Percentiles rank a stretch among this genome's conserved stretches.
phyloP scores from a whole-genome alignment of 2,797 vertebrate species.

The Parauchenoglanis punctatus region DNA sequence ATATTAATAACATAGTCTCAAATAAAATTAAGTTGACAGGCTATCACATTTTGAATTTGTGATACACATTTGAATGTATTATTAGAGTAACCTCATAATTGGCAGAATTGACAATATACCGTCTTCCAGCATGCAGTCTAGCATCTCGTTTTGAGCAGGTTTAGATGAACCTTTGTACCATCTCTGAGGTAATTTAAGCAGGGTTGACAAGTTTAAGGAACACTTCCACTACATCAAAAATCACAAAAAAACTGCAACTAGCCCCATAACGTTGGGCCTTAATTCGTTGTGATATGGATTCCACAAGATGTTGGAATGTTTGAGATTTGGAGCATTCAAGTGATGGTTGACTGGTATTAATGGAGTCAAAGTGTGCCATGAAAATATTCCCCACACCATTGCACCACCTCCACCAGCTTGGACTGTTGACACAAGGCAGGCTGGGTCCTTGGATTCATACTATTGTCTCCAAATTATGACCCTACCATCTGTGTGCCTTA shows the following conservation, averaged over 20 bases:
- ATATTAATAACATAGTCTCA: not conserved
- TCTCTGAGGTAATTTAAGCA: not conserved
- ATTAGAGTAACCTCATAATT: not conserved
- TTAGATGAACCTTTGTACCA: not conserved
- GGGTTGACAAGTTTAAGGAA: not conserved
- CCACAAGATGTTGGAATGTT: too few relatives aligned
- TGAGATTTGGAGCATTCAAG: too few relatives aligned
- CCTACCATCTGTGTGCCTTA: too few relatives aligned
- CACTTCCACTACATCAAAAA: not conserved
- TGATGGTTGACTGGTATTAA: too few relatives aligned
- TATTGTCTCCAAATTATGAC: too few relatives aligned
- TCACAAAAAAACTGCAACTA: not conserved
- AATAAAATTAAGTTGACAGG: not conserved
- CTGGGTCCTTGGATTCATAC: too few relatives aligned
- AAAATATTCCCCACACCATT: too few relatives aligned
- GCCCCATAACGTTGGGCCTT: not conserved
- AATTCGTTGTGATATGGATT: too few relatives aligned
- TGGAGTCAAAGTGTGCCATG: too few relatives aligned
- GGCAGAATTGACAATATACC: not conserved
- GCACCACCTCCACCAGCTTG: too few relatives aligned
- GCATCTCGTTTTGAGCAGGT: not conserved
- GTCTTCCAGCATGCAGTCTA: not conserved
- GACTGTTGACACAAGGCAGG: too few relatives aligned
- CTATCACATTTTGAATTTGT: not conserved
- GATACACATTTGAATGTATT: not conserved